A percentile compares a stretch with the other conserved stretches of the same genome.
These are phyloP conservation scores for Gryllus bimaculatus DNA, from an alignment of 1,140 invertebrate species.

Conservation along the genomic window DNA sequence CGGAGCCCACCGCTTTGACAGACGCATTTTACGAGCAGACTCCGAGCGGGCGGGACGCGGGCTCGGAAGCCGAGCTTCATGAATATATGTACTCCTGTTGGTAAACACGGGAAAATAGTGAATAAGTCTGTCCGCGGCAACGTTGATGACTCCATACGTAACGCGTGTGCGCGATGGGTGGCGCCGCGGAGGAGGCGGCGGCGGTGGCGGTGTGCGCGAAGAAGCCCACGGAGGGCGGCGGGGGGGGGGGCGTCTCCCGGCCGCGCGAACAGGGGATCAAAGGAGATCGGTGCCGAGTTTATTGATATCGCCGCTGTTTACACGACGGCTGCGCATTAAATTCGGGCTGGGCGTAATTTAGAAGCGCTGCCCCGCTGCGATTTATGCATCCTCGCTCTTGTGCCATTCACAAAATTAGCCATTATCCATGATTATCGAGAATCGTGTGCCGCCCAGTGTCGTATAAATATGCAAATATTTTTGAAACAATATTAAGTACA, in stretches of 20 bases:
- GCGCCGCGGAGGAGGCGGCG: too few relatives aligned
- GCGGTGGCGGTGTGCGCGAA: too few relatives aligned
- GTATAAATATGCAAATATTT: too few relatives aligned
- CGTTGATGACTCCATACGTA: conserved; percentile 3
- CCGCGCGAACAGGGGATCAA: neutral
- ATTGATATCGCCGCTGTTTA: neutral
- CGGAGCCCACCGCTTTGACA: neutral
- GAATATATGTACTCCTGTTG: conserved; percentile 1
- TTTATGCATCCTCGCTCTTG: neutral
- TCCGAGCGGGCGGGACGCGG: too few relatives aligned
- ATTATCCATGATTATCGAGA: neutral
- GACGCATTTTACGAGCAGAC: neutral
- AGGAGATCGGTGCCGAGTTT: neutral
- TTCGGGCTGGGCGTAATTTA: neutral
- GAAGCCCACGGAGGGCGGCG: too few relatives aligned
- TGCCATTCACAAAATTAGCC: neutral
- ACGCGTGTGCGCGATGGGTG: neutral
- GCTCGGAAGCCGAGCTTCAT: neutral
- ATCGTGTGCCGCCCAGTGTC: neutral
- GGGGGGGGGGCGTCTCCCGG: neutral
- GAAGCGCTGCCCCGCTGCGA: neutral
- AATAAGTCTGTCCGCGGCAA: neutral
- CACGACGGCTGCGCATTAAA: neutral
- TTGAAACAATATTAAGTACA: too few relatives aligned
- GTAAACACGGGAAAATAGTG: conserved; percentile 4